phyloP scores from a whole-genome alignment of 1,140 invertebrate genomes.

The Lordiphosa clarofinis region DNA sequence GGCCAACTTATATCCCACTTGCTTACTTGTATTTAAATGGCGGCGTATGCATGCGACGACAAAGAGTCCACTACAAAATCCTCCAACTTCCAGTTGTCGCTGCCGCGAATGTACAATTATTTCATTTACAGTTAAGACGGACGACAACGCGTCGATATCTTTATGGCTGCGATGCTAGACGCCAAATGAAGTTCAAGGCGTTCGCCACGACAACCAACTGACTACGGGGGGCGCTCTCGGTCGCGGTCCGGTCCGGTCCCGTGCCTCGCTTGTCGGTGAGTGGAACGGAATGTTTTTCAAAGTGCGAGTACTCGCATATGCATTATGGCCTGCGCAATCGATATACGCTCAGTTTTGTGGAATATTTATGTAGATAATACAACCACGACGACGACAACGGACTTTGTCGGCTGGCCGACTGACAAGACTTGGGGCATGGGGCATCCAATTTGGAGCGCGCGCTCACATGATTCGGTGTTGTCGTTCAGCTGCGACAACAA shows the following conservation, averaged over 20 bases:
- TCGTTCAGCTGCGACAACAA: conserved; percentile 38
- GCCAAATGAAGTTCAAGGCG: conserved; percentile 74
- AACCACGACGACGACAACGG: conserved; percentile 21
- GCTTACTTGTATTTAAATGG: conserved; percentile 66
- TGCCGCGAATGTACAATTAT: too few relatives aligned
- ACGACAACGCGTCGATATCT: conserved; percentile 48
- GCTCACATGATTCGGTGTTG: conserved; percentile 57
- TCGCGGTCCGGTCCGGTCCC: conserved; percentile 44
- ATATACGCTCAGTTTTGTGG: conserved; percentile 21
- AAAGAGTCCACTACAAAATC: conserved; percentile 7
- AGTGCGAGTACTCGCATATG: conserved; percentile 36
- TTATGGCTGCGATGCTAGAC: conserved; percentile 61
- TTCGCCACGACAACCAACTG: conserved; percentile 9
- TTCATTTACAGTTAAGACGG: conserved; percentile 26
- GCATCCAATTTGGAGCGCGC: conserved; percentile 53
- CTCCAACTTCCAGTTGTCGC: conserved; percentile 1
- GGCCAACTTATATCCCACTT: conserved; percentile 5
- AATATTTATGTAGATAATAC: conserved; percentile 31
- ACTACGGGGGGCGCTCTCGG: conserved; percentile 9
- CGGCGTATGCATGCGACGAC: conserved; percentile 60
- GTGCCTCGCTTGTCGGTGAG: conserved; percentile 21
- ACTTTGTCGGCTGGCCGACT: neutral
- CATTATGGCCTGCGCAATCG: conserved; percentile 42
- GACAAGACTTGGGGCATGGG: conserved; percentile 26
- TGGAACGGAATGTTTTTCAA: conserved; percentile 23